phyloP scores from a whole-genome alignment of 2,113 vertebrate species.

The Callaeas wilsoni region DNA sequence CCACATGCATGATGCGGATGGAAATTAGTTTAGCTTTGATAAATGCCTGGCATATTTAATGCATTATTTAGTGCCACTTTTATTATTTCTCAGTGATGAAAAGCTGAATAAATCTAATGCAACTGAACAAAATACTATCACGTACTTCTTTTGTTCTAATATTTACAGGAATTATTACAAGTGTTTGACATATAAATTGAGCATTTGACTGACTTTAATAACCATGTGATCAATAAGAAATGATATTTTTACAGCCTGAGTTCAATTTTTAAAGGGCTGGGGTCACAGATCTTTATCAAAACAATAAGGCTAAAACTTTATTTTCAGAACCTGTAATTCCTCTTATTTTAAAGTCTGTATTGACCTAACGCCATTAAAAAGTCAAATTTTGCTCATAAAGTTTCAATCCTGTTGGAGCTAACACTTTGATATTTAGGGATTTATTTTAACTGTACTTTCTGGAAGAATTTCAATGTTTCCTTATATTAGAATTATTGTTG shows the following conservation, averaged over 20 bases:
- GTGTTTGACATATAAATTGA: conserved; percentile 94
- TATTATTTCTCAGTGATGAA: conserved; percentile 57
- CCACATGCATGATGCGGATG: neutral
- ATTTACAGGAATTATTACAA: conserved; percentile 81
- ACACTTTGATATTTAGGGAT: neutral
- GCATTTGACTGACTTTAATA: conserved; percentile 97
- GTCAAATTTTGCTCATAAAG: conserved; percentile 26
- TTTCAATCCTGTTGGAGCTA: neutral
- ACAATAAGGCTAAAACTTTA: conserved; percentile 84
- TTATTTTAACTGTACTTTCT: neutral
- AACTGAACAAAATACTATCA: conserved; percentile 55
- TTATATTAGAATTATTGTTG: neutral
- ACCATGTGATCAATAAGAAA: conserved; percentile 96
- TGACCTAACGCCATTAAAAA: conserved; percentile 26
- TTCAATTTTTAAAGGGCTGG: conserved; percentile 89
- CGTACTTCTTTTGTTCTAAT: conserved; percentile 63
- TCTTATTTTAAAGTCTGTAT: neutral
- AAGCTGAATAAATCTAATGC: conserved; percentile 59
- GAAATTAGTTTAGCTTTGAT: conserved; percentile 39
- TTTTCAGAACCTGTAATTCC: conserved; percentile 52
- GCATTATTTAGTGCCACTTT: conserved; percentile 56
- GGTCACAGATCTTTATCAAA: conserved; percentile 85
- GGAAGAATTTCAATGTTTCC: neutral
- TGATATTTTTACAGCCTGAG: conserved; percentile 95
- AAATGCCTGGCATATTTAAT: conserved; percentile 45